Evolutionary conservation across 2,113 vertebrate genomes (phyloP), one percentile per base, ranked within the genome.

Genomic region (Origma solitaria): DNA sequence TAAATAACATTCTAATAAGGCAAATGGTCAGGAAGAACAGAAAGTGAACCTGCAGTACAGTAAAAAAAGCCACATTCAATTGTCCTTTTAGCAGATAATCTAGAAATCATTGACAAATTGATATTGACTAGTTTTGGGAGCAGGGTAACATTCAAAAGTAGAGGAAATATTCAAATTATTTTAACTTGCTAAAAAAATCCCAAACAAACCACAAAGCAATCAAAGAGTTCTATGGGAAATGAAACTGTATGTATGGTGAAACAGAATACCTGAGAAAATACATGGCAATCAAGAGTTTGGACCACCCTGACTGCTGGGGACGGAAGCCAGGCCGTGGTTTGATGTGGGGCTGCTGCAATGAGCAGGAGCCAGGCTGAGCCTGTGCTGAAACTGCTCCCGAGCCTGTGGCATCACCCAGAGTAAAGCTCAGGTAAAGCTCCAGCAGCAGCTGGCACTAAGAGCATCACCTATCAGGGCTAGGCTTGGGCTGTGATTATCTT

Each of bases 1-100:
- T 83, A 96, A 96, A 90, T 77, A 79, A 42, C 58, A 44, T 97
- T 75, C 47, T 89, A 94, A 35, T 70, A 92, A 56, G 15, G 72
- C 45, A 96, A 90, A 78, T 38, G 70, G 72, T 85, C 69, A 86
- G 90, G 90, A 95, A 54, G 64, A 90, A 85, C 88, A 80, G 71
- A 47, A 33, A n/a, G 77, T 71, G 86, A 95, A 95, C 85, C 50
- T 65, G 44, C 57, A 77, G n/a, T 23, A 35, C 8, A 45, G 27
- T 58, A 22, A 44, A 57, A 87, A 54, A 84, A 71, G 35, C 85
- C 90, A 86, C 69, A 70, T 58, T 38, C 71, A 82, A 77, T 10
- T 19, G 22, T 83, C 56, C 40, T 68, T 87, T 75, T 56, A 88
- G 72, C 49, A 78, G 33, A 49, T 50, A 53, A 86, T 15, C 47